These are phyloP conservation scores for Helleia helle DNA, from an alignment of 2,888 invertebrate genomes.

Conservation along the genomic window DNA sequence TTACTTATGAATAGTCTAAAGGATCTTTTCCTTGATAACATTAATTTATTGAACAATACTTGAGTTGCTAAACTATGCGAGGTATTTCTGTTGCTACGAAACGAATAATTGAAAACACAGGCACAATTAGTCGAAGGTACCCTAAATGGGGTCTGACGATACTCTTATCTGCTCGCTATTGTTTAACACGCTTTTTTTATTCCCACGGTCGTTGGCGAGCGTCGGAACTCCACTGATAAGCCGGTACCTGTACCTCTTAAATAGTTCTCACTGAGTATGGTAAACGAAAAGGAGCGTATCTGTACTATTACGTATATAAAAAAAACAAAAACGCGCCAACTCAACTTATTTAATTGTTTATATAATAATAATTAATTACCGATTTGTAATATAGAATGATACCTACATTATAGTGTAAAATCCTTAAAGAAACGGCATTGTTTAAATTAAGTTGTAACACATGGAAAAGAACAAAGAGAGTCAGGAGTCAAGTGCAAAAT, in stretches of 20 bases:
- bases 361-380: too few species aligned
- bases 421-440: too few species aligned
- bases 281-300: conserved; percentile 15
- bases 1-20: background rate
- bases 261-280: conserved; percentile 22
- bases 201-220: conserved; percentile 59
- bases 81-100: conserved; percentile 24
- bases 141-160: conserved; percentile 61
- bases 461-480: conserved; percentile 55
- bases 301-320: conserved; percentile 4
- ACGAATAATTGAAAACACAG: conserved; percentile 39
- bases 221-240: conserved; percentile 48
- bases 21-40: too few species aligned
- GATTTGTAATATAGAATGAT: too few species aligned
- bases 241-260: conserved; percentile 27
- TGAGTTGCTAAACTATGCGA: background rate
- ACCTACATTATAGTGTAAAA: too few species aligned
- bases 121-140: conserved; percentile 55
- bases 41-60: too few species aligned
- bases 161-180: conserved; percentile 64
- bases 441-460: too few species aligned
- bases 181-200: conserved; percentile 69
- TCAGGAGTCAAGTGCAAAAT: conserved; percentile 60
- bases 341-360: too few species aligned
- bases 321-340: background rate